Evolutionary conservation across 2,797 vertebrate genomes (phyloP).

Genomic region (Myripristis jacobus): DNA sequence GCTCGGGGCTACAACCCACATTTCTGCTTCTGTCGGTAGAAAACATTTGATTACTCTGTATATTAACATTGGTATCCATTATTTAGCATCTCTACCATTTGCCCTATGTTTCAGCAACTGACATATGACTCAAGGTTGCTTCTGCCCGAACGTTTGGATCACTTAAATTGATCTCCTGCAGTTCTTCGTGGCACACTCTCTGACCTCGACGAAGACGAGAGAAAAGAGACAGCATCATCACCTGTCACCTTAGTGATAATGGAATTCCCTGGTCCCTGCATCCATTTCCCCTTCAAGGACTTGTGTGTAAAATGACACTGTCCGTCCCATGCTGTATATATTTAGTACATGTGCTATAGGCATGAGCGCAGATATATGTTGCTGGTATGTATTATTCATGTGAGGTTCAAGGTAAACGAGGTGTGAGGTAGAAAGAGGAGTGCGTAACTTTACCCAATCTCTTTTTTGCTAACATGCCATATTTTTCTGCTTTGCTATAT

Average conservation of each 20-base stretch:
- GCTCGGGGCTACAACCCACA: conserved; percentile 46
- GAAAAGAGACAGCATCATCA: conserved; percentile 60
- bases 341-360: conserved; percentile 46
- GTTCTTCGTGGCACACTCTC: conserved; percentile 34
- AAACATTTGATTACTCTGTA: conserved; percentile 56
- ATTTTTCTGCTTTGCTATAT: neutral
- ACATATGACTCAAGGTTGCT: conserved; percentile 5
- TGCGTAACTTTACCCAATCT: conserved; percentile 1
- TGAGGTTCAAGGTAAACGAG: conserved; percentile 46
- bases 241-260: conserved; percentile 70
- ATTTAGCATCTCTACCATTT: conserved; percentile 29
- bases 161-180: conserved; percentile 57
- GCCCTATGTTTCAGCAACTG: neutral
- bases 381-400: conserved; percentile 52
- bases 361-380: conserved; percentile 18
- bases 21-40: conserved; percentile 51
- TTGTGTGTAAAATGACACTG: conserved; percentile 44
- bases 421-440: conserved; percentile 4
- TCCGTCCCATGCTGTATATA: conserved; percentile 40
- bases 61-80: conserved; percentile 31
- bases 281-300: conserved; percentile 59
- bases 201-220: conserved; percentile 55
- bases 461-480: neutral
- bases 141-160: conserved; percentile 48
- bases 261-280: conserved; percentile 60